Conservation (phyloP, 2,888 invertebrate species). For the Physocephala rufipes region DNA sequence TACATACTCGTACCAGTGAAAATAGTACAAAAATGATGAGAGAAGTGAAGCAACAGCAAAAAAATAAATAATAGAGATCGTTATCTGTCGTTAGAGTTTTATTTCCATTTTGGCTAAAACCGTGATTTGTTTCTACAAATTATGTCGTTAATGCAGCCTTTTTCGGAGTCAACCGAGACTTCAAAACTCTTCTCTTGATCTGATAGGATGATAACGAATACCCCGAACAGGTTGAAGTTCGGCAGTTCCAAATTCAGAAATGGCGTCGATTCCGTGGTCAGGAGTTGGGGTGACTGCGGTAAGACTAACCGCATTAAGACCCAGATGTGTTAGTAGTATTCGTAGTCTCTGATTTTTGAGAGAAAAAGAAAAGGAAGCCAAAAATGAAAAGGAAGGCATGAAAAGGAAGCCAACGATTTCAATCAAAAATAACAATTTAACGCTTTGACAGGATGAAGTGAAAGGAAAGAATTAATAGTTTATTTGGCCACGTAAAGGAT, state of each 20-base stretch:
- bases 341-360: neutral
- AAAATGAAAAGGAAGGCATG: constrained; percentile 13
- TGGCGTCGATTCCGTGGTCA: neutral
- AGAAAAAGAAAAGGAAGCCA: neutral
- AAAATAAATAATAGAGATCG: constrained; percentile 30
- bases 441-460: constrained; percentile 26
- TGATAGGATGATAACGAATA: neutral
- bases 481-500: neutral
- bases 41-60: neutral
- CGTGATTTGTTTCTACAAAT: constrained; percentile 54
- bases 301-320: no score
- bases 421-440: constrained; percentile 37
- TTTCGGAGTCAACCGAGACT: constrained; percentile 49
- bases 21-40: neutral
- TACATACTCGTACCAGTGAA: neutral
- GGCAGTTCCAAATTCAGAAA: neutral
- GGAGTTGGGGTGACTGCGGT: no score
- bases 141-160: constrained; percentile 62
- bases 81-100: constrained; percentile 41
- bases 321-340: no score
- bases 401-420: constrained; percentile 23
- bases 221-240: constrained; percentile 1
- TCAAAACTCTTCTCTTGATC: constrained; percentile 7
- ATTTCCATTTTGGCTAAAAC: constrained; percentile 41
- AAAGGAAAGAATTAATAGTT: neutral